Percentiles rank a stretch among this genome's conserved stretches.
Conservation (phyloP, 2,888 invertebrate genomes). For the Archips crataeganus region DNA sequence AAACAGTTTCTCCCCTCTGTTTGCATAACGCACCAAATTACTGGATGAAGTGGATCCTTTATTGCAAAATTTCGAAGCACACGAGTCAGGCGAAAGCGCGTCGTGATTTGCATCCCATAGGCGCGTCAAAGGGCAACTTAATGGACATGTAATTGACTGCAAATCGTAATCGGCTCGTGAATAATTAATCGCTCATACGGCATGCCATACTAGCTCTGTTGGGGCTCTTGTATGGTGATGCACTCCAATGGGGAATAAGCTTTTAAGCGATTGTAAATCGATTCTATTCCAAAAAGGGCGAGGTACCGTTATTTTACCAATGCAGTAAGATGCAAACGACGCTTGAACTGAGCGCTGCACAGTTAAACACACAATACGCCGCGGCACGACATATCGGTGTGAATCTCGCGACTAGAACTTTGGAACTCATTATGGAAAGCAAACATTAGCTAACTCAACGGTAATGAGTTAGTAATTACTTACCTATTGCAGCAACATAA, state of each 20-base stretch:
- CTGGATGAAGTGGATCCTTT: slow-evolving; percentile 59
- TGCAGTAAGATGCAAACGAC: slow-evolving; percentile 70
- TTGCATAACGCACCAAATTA: slow-evolving; percentile 69
- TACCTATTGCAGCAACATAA: background rate
- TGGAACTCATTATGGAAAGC: slow-evolving; percentile 58
- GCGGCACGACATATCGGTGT: slow-evolving; percentile 57
- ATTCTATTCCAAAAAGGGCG: slow-evolving; percentile 66
- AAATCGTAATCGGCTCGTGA: slow-evolving; percentile 33
- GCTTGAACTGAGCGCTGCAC: slow-evolving; percentile 48
- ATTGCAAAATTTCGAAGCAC: slow-evolving; percentile 53
- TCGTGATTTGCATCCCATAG: slow-evolving; percentile 7
- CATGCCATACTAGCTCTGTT: background rate
- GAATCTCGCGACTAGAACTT: slow-evolving; percentile 52
- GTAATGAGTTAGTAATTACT: background rate
- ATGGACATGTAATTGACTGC: slow-evolving; percentile 35
- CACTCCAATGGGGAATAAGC: slow-evolving; percentile 13
- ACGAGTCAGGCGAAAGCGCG: slow-evolving; percentile 41
- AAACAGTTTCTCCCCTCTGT: slow-evolving; percentile 77
- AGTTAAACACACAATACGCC: slow-evolving; percentile 60
- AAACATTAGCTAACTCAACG: slow-evolving; percentile 55
- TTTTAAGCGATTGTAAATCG: slow-evolving; percentile 54
- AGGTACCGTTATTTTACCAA: slow-evolving; percentile 67
- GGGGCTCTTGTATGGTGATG: slow-evolving; percentile 5
- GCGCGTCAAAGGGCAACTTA: slow-evolving; percentile 8
- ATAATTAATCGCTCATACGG: slow-evolving; percentile 25